Evolutionary conservation across 1,140 invertebrate genomes (phyloP), one percentile per base, ranked within the genome.

Genomic region (Conus ventricosus): DNA sequence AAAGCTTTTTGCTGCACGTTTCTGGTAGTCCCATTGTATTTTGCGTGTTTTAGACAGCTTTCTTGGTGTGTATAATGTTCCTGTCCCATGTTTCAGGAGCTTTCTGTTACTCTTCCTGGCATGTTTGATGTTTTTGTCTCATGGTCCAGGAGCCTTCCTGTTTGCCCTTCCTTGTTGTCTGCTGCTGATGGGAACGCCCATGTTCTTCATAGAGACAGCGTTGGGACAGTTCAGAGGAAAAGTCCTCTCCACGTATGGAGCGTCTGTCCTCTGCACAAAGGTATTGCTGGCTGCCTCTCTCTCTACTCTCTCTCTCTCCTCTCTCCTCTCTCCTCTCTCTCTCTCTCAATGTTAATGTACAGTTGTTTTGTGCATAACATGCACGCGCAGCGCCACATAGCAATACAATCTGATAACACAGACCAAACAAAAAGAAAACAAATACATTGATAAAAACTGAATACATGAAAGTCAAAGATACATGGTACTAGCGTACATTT

Each of bases 181-280:
- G 93, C 95, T 99, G 60, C 95, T 99, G 90, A 98, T 99, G 93
- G 98, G 98, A 20, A 97, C 99, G 60, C 98, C 99, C 2, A 96
- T 99, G 78, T 99, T 99, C 95, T 96, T 99, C 55, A 97, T 99
- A 92, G 98, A 99, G 95, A 96, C 99, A 95, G 98, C 98, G n/a
- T 97, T 99, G 80, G 98, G 98, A 1, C 98, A 95, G 89, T 93
- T 91, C 87, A 91, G 88, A 67, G 89, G 0, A 98, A 99, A 88
- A 98, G 98, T n/a, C 98, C 98, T 23, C 95, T 99, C 15, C 98
- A 98, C 3, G 98, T 99, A 4, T 99, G 99, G 96, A 98, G 98
- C 95, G 98, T 99, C 92, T 98, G 98, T n/a, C 99, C 98, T 0
- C 97, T 99, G 88, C 99, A 99, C 93, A 99, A 99, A 97, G 99